These are phyloP conservation scores for Hylaea fasciaria DNA, from an alignment of 2,888 invertebrate genomes.

Conservation along the genomic window DNA sequence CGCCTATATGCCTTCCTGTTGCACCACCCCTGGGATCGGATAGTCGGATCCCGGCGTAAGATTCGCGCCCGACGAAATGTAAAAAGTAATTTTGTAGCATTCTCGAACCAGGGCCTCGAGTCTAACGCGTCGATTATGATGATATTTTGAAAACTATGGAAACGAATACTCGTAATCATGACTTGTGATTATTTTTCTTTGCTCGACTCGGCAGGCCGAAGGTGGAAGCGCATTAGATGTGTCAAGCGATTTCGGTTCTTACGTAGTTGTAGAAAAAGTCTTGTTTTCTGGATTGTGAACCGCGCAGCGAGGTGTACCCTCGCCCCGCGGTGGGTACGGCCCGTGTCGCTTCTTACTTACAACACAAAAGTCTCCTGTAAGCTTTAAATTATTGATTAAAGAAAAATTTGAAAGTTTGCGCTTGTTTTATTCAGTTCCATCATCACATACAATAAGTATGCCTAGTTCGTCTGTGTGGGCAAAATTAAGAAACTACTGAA, in stretches of 20 bases:
- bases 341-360: conserved; percentile 57
- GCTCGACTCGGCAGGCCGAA: conserved; percentile 45
- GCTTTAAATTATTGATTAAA: conserved; percentile 85
- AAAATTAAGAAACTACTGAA: too few relatives aligned
- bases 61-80: background rate
- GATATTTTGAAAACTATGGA: conserved; percentile 50
- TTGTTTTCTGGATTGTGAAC: conserved; percentile 53
- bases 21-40: conserved; percentile 1
- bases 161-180: conserved; percentile 57
- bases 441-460: too few relatives aligned
- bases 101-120: conserved; percentile 3
- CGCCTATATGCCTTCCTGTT: conserved; percentile 26
- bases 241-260: conserved; percentile 51
- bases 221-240: conserved; percentile 57
- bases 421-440: conserved; percentile 60
- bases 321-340: conserved; percentile 47
- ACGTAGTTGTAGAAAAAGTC: conserved; percentile 53
- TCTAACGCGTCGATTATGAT: conserved; percentile 40
- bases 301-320: conserved; percentile 40
- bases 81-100: conserved; percentile 5
- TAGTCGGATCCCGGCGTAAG: background rate
- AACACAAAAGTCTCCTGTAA: conserved; percentile 76
- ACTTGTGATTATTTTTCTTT: conserved; percentile 48
- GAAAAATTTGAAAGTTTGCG: conserved; percentile 78
- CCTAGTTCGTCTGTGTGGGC: too few relatives aligned